A percentile compares a stretch with the other conserved stretches of the same genome.
These are phyloP conservation scores for Budorcas taxicolor DNA, from an alignment of 2,113 vertebrate species.

Conservation along the genomic window DNA sequence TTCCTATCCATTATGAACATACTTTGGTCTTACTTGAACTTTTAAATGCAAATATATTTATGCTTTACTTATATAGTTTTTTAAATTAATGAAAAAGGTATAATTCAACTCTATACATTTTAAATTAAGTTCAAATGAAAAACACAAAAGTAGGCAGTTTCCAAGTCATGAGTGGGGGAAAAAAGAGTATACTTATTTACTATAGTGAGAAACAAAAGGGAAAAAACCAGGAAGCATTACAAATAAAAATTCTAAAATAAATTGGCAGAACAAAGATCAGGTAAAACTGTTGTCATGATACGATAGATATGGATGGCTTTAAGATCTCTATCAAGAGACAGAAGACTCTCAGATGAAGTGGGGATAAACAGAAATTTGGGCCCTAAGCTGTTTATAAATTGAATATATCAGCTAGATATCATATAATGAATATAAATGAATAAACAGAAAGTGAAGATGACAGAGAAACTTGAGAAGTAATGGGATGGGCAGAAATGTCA, in stretches of 20 bases:
- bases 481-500: not conserved
- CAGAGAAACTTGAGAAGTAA: not conserved
- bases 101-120: not conserved
- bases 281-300: not conserved
- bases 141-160: not conserved
- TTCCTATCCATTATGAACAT: not conserved
- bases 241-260: constrained; percentile 21
- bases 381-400: not conserved
- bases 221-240: not conserved
- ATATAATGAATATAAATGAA: not conserved
- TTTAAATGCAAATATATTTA: constrained; percentile 7
- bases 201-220: not conserved
- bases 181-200: not conserved
- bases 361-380: not conserved
- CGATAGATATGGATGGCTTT: not conserved
- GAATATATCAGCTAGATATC: not conserved
- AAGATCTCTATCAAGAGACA: not conserved
- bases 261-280: not conserved
- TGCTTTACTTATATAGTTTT: constrained; percentile 4
- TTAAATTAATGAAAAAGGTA: not conserved
- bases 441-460: not conserved
- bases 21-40: not conserved
- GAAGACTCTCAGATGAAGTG: not conserved
- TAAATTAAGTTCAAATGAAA: not conserved
- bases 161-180: not conserved